Base-by-base conservation (phyloP, 2,797 vertebrate genomes). In the Trachurus trachurus region DNA sequence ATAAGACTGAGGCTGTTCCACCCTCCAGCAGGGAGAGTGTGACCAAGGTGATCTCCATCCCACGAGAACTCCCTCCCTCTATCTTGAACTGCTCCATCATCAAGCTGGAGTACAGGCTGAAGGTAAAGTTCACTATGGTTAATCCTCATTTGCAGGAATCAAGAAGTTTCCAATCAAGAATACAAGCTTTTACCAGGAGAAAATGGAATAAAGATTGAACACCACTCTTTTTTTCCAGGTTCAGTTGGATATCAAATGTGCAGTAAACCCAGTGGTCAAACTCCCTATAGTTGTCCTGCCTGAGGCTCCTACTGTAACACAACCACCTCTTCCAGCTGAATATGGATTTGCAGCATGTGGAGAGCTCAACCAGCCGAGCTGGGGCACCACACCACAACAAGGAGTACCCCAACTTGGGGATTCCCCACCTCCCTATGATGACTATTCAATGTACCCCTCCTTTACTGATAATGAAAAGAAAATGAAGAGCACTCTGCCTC, bases 41-140 rank as follows among this genome's bases (percentile, higher is more conserved):
- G 21, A 83, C 82, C 54, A 88, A 86, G 79, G 58, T 50, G 53
- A 80, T 95, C 62, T 39, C 9, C 58, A 78, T 94, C 73, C 88
- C 93, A 0, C 8, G 6, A 31, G 86, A 87, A 6, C 74, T 93
- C 1, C 68, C 80, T 21, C 16, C 88, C 16, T 93, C 92, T 58
- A 93, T 95, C 71, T 6, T 92, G 50, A 93, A 91, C 89, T 91
- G 93, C 54, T 63, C 85, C 72, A 93, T 94, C 82, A 77, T 94
- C 68, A 93, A 85, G 65, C 74, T 89, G 22, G 90, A 94, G 74
- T 94, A 94, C 87, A 95, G 71, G 21, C 84, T 98, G 65, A 97
- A 96, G 96, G 97, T 98, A 94, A 84, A 72, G 4, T 9, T 16
- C 47, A 42, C 6, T 47, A 11, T 73, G 0, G 3, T 62, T 13